A percentile compares a stretch with the other conserved stretches of the same genome.
Conservation (phyloP, 2,888 invertebrate genomes). For the Branchellion lobata region DNA sequence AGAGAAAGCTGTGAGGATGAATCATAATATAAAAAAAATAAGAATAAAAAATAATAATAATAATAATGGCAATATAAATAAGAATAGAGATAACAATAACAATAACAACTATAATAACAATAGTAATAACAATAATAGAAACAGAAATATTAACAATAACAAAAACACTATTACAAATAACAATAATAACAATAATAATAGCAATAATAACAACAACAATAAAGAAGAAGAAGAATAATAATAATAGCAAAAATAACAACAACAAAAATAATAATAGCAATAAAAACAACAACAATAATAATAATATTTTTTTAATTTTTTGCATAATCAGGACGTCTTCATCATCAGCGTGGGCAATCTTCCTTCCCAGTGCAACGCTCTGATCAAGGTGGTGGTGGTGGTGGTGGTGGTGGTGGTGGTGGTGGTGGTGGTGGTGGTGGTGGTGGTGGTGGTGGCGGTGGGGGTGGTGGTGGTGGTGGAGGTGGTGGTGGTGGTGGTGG, state of each 20-base stretch:
- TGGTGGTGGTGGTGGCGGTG: too few species aligned
- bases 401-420: slow-evolving; percentile 53
- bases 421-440: slow-evolving; percentile 45
- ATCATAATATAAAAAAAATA: not conserved
- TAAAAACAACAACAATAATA: not conserved
- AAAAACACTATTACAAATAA: not conserved
- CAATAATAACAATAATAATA: not conserved
- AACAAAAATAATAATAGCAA: not conserved
- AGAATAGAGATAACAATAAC: not conserved
- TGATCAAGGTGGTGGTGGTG: slow-evolving; percentile 60
- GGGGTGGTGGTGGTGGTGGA: too few species aligned
- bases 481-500: too few species aligned
- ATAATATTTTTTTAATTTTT: not conserved
- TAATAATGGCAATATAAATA: not conserved
- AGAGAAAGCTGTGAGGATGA: slow-evolving; percentile 58
- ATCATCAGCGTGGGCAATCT: slow-evolving; percentile 63
- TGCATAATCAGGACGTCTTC: slow-evolving; percentile 59
- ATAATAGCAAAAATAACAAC: too few species aligned
- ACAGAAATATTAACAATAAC: not conserved
- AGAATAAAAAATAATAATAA: too few species aligned
- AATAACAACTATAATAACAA: not conserved
- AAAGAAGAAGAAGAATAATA: too few species aligned
- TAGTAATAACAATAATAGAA: not conserved
- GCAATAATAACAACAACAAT: too few species aligned
- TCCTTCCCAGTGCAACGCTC: slow-evolving; percentile 58